These are phyloP conservation scores for Oenanthe oenanthe DNA, from an alignment of 2,113 vertebrate species.

Conservation along the genomic window DNA sequence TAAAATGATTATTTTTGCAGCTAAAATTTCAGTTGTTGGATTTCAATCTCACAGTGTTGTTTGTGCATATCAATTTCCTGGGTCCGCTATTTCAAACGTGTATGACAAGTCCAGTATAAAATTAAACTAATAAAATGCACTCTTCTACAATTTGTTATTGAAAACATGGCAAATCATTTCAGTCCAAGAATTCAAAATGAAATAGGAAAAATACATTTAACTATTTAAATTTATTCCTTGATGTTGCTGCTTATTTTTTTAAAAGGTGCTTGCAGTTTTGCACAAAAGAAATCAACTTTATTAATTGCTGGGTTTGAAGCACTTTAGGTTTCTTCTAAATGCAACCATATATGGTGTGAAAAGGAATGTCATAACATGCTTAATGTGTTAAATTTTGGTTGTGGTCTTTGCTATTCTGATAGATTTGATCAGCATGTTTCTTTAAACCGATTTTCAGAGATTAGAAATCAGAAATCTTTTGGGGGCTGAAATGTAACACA, in stretches of 20 bases:
- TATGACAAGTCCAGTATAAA: conserved; percentile 52
- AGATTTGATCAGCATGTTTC: neutral
- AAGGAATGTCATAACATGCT: neutral
- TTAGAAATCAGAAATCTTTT: neutral
- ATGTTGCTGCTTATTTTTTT: conserved; percentile 23
- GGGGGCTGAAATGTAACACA: neutral
- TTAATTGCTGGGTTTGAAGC: conserved; percentile 47
- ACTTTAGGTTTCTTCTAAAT: conserved; percentile 36
- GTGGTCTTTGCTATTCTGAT: neutral
- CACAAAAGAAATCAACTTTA: conserved; percentile 30
- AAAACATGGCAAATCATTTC: conserved; percentile 27
- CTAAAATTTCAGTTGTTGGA: neutral
- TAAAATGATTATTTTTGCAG: conserved; percentile 61
- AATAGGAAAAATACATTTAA: neutral
- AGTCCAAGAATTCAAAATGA: conserved; percentile 12
- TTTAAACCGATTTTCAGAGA: conserved; percentile 5
- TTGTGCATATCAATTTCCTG: conserved; percentile 16
- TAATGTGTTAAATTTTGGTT: neutral
- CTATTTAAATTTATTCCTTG: neutral
- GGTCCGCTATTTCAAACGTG: conserved; percentile 61
- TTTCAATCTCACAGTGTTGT: conserved; percentile 38
- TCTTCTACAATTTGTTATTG: neutral
- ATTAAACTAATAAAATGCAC: conserved; percentile 41
- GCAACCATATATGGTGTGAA: neutral
- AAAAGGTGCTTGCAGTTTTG: conserved; percentile 50